Conservation (phyloP, 2,113 vertebrate genomes). For the Pelodiscus sinensis region DNA sequence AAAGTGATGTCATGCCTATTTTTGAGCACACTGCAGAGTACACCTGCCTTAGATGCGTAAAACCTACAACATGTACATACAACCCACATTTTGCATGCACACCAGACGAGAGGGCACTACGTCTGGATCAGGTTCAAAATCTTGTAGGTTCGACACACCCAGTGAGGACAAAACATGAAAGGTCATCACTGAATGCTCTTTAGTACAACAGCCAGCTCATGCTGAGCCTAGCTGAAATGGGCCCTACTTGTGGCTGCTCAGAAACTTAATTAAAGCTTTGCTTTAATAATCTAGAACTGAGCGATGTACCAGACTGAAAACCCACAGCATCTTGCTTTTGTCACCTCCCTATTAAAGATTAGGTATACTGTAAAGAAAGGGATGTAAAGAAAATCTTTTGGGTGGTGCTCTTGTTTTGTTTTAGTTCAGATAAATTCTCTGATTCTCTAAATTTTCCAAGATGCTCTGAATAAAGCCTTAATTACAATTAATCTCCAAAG, state of each 20-base stretch:
- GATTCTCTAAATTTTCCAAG: constrained; percentile 33
- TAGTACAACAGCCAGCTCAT: too few species aligned
- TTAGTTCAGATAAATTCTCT: constrained; percentile 41
- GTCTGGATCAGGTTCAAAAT: neutral
- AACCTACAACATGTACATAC: fast-evolving
- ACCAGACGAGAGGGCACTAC: neutral
- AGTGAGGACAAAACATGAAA: neutral
- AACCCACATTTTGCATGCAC: fast-evolving
- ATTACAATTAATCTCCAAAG: constrained; percentile 49
- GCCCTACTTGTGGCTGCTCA: neutral
- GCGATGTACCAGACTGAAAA: neutral
- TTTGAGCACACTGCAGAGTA: neutral
- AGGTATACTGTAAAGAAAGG: neutral
- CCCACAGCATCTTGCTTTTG: neutral
- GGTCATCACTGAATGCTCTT: neutral
- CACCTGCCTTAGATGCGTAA: neutral
- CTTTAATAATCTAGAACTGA: neutral
- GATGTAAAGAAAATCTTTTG: neutral
- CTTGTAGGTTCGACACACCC: neutral
- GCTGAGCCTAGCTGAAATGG: neutral
- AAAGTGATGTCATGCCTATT: fast-evolving
- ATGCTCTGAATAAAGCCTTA: constrained; percentile 34
- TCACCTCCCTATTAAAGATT: neutral
- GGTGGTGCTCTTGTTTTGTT: constrained; percentile 23
- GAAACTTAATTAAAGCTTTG: neutral